Base-by-base conservation (phyloP, 2,888 invertebrate genomes). In the Machimus rusticus region DNA sequence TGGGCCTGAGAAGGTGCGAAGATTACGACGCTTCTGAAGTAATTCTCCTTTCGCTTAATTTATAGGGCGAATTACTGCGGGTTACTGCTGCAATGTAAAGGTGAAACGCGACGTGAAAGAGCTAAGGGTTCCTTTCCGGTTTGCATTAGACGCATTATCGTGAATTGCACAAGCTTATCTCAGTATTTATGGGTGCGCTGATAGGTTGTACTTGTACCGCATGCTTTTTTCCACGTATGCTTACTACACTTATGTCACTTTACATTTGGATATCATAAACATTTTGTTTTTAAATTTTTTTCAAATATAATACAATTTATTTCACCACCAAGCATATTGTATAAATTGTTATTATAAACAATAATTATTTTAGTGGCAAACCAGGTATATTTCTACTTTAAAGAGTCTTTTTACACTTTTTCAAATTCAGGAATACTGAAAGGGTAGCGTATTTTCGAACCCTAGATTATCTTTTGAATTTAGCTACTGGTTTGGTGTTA, bases 121-220 rank as follows among this genome's bases (percentile, higher is more conserved):
- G 85, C 74, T 85, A 85, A 85, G 85, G 85, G 74, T 51, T 85
- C n/a, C 43, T 74, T 85, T 85, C 85, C 85, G 85, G 74, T 85
- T 74, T 85, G n/a, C 85, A 74, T 85, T 74, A 85, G 85, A 46
- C 43, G 74, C 74, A 85, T 85, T 85, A 85, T 85, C 85, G 28
- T 23, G 74, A 85, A 43, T 46, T 74, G 74, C 85, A 43, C 34
- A 74, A 28, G 57, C 46, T 85, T 85, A 85, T 85, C 85, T 74
- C 37, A 43, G 46, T 85, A 85, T 85, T 85, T 74, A 85, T 85
- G 37, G 85, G n/a, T 31, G 55, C 9, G 66, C 66, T 66, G 66
- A 66, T 66, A 66, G 66, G 66, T 66, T 23, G 66, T 66, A 66
- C 66, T 66, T 23, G 66, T 66, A 66, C 66, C 66, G 12, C 66